Base-by-base conservation (phyloP, 2,888 invertebrate species). In the Athetis lepigone region DNA sequence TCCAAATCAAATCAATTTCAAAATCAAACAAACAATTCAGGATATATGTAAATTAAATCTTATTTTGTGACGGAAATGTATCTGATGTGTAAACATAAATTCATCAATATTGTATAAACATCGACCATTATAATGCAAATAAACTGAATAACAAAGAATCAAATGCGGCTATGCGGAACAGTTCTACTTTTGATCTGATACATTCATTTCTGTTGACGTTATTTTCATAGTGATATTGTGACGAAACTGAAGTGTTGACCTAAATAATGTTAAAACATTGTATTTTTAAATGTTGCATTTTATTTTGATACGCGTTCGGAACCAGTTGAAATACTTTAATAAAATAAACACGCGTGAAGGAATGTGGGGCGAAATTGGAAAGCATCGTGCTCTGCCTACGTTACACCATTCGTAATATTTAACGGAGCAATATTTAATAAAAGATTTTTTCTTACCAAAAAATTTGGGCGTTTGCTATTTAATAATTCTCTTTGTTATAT, bases 311-410 rank as follows among this genome's bases (percentile, higher is more conserved):
- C 79, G 72, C 81, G 75, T 67, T 77, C 72, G 63, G 61, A 73
- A 63, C 69, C 62, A 62, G 69, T 72, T 69, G 79, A 79, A 77
- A 85, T 83, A 74, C 76, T 86, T 86, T 76, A 79, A 83, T 85
- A 85, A 88, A 88, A 86, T 87, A 89, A 89, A 88, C 86, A 87
- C 79, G 84, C 89, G 89, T 89, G 88, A 84, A 85, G 83, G 87
- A 89, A 90, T 90, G 86, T 87, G 86, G 81, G 78, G 80, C 84
- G 83, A 85, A 86, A 88, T 90, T 89, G 85, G 88, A 89, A 89
- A 88, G 87, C 86, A 84, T 80, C 81, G 73, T 77, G 73, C 73
- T 81, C 16, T 67, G 8, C 75, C 76, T 81, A 78, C 81, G 71
- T 71, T 74, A 55, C 56, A 60, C 57, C 62, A 66, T 76, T 77